Percentiles rank a stretch among this genome's conserved stretches.
phyloP scores from a whole-genome alignment of 2,113 vertebrate species.

The Rhineura floridana region DNA sequence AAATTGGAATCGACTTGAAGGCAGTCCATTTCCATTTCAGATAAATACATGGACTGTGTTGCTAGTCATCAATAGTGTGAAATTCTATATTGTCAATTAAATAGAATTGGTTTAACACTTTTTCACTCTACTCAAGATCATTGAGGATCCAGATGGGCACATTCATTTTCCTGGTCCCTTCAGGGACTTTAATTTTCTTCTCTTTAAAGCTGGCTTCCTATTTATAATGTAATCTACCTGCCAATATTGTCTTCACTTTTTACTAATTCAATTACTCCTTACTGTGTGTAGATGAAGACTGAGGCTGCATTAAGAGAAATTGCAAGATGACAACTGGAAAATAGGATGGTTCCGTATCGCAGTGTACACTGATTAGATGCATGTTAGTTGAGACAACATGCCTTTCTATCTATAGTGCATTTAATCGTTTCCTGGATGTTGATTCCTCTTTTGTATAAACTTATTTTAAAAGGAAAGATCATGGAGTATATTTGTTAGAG shows the following conservation, averaged over 20 bases:
- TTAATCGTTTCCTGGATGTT: background rate
- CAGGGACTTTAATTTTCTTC: constrained; percentile 2
- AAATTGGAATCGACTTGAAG: no score
- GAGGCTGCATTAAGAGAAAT: background rate
- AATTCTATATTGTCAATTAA: background rate
- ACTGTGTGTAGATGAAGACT: background rate
- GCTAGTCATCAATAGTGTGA: background rate
- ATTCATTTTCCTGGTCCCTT: background rate
- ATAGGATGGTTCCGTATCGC: background rate
- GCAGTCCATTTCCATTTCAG: no score
- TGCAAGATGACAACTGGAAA: background rate
- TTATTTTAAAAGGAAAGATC: background rate
- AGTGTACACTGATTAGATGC: background rate
- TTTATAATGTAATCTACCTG: background rate
- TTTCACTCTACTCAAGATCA: background rate
- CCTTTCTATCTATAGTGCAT: background rate
- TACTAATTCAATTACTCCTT: constrained; percentile 12
- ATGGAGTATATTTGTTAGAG: background rate
- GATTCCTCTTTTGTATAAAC: background rate
- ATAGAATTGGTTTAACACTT: background rate
- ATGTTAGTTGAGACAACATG: background rate
- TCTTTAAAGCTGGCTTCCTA: background rate
- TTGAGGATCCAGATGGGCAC: background rate
- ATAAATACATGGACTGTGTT: background rate
- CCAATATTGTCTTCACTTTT: constrained; percentile 11